Evolutionary conservation across 2,797 vertebrate genomes (phyloP), one percentile per base, ranked within the genome.

Genomic region (Propithecus perrieri): DNA sequence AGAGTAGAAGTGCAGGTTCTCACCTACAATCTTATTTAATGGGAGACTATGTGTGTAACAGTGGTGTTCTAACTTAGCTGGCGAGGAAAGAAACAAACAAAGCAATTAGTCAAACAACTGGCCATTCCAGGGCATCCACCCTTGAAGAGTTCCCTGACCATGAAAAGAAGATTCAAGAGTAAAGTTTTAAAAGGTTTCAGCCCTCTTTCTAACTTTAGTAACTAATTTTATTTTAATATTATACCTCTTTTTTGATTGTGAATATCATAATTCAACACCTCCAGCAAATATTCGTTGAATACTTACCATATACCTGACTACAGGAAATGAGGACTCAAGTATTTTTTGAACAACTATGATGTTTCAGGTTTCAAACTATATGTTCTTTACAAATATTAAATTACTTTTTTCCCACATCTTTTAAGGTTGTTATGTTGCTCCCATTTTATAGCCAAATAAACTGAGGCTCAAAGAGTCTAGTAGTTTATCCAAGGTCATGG

Each of bases 141-240:
- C 65, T 53, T 78, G 28, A 76, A 81, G 38, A 13, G 2, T 57
- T 41, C 35, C 75, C 35, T 65, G 35, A 41, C 26, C 9, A 74
- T 24, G 59, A 84, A 86, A 87, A 4, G n/a, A 86, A 92, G 41
- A 46, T 78, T 35, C 22, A 67, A 74, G 22, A 76, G 41, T 55
- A 20, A 83, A 67, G 4, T 67, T 67, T 89, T 74, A 17, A 86
- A 93, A 22, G 1, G 3, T 80, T 84, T 57, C 48, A 46, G 59
- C 20, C 28, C 33, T 89, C 76, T 85, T 89, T 71, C 46, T 55
- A 75, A 80, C 13, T 75, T 71, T 20, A 38, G 14, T 63, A 53
- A 63, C 41, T 87, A 33, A 33, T 92, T 92, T 90, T 79, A 87
- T 80, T 84, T 95, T 74, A 63, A 35, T 86, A 38, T 43, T 33